Evolutionary conservation across 2,888 invertebrate genomes (phyloP), one percentile per base, ranked within the genome.

Genomic region (Apotomis capreana): DNA sequence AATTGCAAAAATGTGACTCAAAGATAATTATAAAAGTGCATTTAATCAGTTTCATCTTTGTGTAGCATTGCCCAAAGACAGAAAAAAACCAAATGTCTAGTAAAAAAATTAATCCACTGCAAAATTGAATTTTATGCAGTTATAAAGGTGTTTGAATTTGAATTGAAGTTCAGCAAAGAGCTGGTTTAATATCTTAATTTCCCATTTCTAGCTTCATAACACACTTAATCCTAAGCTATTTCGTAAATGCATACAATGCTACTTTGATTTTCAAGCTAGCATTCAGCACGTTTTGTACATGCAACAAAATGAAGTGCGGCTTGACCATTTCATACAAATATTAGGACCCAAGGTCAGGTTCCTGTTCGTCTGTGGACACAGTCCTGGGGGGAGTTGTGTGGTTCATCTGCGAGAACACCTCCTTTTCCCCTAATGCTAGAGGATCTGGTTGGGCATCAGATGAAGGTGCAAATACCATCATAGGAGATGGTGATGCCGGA

Each of bases 401-500:
- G 67, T 89, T 91, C 58, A 94, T 74, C 80, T 93, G 93, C 8
- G 93, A 93, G 76, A 94, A 94, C 36, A 94, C 94, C 74, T 94
- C 94, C 61, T 92, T 91, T 74, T 92, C 92, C 55, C 93, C 93
- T 68, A 93, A 79, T 0, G 93, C 93, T 68, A 93, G 78, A 0
- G 93, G 93, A 74, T 93, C 93, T 3, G 93, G 92, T 74, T 92
- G 92, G 12, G 80, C 75, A 37, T 88, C 88, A 5, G 89, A 86
- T 5, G 89, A 88, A 8, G 90, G 91, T 68, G 87, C 87, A 76
- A 89, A 93, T 9, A 92, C 90, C 90, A 93, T 89, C 85, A 95
- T 96, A 0, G 96, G 96, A 8, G 92, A 85, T 12, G 96, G 96
- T 40, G 96, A 95, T 70, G 88, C 88, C 6, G 89, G 88, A 63